Base-by-base conservation (phyloP, 2,888 invertebrate genomes). In the Nomada lathburiana region DNA sequence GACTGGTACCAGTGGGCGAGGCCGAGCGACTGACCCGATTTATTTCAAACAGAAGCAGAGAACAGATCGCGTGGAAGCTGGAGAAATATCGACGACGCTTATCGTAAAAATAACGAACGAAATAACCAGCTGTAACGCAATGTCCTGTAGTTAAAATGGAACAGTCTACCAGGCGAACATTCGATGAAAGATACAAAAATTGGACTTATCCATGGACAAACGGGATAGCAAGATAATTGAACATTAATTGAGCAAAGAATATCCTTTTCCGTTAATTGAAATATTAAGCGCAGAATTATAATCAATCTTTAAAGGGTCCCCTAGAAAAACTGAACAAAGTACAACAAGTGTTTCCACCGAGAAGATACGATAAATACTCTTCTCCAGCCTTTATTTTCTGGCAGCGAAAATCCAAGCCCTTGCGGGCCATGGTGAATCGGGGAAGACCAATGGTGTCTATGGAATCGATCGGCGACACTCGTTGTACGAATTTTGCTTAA, bases 1-100 rank as follows among this genome's bases (percentile, higher is more conserved):
- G 44, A 13, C 47, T 36, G 47, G 53, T 42, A 76, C 53, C 62
- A 63, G 60, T 78, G 77, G 74, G 67, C 74, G 77, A 78, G 74
- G 77, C 67, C 53, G 65, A 65, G 52, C 53, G 52, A 23, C 60
- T 78, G 77, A 78, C 77, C 77, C 55, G 74, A 74, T 78, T 78
- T 47, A 42, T 76, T 44, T 7, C 50, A 47, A 23, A 53, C 67
- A 65, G 59, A 65, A 77, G 57, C 68, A 76, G 68, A 75, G 63
- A 79, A 76, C 50, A 55, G 68, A 69, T 57, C 57, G 55, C 26
- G 68, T 52, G 52, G 52, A 76, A 29, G 42, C n/a, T 59, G 16
- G 63, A 62, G 65, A 78, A 78, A 74, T 67, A 65, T 59, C 13
- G 36, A 2, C 2, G 18, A 3, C 26, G 29, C 23, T 44, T 42